These are phyloP conservation scores for Vanessa tameamea DNA, from an alignment of 1,140 invertebrate species.

Conservation along the genomic window DNA sequence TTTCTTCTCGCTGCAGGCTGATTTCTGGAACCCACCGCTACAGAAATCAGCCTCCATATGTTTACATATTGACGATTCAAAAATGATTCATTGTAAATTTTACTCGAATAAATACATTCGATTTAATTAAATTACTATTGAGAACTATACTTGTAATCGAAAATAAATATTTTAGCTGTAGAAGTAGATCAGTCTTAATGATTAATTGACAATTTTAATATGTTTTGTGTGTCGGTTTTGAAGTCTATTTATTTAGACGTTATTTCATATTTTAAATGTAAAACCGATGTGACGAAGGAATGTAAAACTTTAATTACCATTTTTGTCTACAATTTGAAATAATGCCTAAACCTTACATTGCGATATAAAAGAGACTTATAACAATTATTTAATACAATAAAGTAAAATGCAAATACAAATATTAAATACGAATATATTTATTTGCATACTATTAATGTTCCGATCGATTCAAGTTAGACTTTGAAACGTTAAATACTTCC, in stretches of 20 bases:
- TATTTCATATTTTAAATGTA: neutral
- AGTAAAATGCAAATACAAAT: too few relatives aligned
- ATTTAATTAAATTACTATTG: neutral
- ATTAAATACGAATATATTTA: too few relatives aligned
- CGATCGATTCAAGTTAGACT: too few relatives aligned
- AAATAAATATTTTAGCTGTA: neutral
- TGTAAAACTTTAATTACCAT: neutral
- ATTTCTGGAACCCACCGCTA: too few relatives aligned
- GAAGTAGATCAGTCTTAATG: neutral
- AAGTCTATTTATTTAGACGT: constrained; percentile 6
- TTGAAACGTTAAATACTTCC: too few relatives aligned
- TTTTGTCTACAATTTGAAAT: neutral
- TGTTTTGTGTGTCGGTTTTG: neutral
- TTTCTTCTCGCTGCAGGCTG: too few relatives aligned
- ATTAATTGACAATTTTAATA: constrained; percentile 3
- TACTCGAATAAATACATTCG: too few relatives aligned
- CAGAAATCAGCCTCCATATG: too few relatives aligned
- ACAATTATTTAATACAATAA: too few relatives aligned
- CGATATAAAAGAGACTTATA: neutral
- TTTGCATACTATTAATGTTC: too few relatives aligned
- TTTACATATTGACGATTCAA: too few relatives aligned
- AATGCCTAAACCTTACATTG: neutral
- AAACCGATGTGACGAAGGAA: neutral
- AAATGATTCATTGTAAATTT: too few relatives aligned
- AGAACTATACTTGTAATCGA: neutral